Percentiles rank a stretch among this genome's conserved stretches.
phyloP scores from a whole-genome alignment of 2,797 vertebrate genomes.

The Anas acuta region DNA sequence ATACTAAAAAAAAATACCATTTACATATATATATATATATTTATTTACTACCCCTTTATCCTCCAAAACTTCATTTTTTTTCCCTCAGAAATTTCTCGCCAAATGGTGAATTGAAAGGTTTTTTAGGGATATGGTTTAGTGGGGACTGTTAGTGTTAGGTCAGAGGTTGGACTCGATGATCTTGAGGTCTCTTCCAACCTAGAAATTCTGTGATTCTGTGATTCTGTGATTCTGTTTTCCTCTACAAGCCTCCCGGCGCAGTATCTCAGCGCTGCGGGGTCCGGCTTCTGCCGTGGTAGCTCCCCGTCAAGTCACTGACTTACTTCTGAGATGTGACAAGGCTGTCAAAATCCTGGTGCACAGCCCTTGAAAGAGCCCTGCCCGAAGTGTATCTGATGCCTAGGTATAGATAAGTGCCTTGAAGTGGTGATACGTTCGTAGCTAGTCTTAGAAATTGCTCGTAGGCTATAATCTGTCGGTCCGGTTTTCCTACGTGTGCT shows the following conservation, averaged over 20 bases:
- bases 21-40: too few species aligned
- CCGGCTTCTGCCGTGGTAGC: neutral
- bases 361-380: neutral
- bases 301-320: too few species aligned
- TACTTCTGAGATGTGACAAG: neutral
- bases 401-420: neutral
- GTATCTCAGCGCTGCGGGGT: neutral
- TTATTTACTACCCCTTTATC: neutral
- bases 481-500: fast-evolving
- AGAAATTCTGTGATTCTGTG: too few species aligned
- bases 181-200: too few species aligned
- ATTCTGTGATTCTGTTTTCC: fast-evolving
- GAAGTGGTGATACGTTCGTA: fast-evolving
- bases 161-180: too few species aligned
- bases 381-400: neutral
- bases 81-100: fast-evolving
- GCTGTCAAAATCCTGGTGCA: neutral
- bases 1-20: too few species aligned
- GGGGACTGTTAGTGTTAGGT: too few species aligned
- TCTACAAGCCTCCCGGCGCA: fast-evolving
- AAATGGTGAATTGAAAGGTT: neutral
- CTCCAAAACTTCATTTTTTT: neutral
- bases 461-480: neutral
- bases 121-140: too few species aligned
- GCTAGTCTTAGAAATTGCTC: neutral